Percentiles rank a stretch among this genome's conserved stretches.
phyloP scores from a whole-genome alignment of 2,113 vertebrate genomes.

The Aramus guarauna region DNA sequence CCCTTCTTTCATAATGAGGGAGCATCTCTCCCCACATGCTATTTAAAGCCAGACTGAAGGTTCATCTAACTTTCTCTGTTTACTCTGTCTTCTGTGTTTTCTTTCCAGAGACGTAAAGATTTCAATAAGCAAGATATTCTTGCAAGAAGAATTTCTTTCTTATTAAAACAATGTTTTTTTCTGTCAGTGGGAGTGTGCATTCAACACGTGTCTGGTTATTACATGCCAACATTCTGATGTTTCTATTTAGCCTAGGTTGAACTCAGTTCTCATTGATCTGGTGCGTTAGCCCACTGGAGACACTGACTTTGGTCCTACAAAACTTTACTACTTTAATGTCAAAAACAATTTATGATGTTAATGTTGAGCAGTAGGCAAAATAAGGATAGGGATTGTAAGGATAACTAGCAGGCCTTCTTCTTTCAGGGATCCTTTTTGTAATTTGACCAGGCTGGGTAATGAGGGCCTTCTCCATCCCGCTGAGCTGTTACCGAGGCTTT shows the following conservation, averaged over 20 bases:
- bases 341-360: not conserved
- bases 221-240: accelerated
- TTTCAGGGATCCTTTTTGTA: not conserved
- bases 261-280: not conserved
- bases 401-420: not conserved
- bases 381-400: not conserved
- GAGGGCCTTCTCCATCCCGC: not conserved
- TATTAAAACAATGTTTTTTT: not conserved
- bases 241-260: not conserved
- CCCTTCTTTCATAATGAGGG: not conserved
- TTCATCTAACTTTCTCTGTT: not conserved
- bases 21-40: not conserved
- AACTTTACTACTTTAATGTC: not conserved
- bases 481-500: not conserved
- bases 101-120: not conserved
- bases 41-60: not conserved
- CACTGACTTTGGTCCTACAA: not conserved
- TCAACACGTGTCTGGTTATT: not conserved
- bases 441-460: not conserved
- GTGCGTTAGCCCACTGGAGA: not conserved
- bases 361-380: not conserved
- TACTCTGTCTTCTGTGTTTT: not conserved
- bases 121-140: not conserved
- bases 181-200: not conserved
- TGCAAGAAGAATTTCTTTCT: not conserved